Evolutionary conservation across 1,140 invertebrate species (phyloP), one percentile per base, ranked within the genome.

Genomic region (Drosophila willistoni): DNA sequence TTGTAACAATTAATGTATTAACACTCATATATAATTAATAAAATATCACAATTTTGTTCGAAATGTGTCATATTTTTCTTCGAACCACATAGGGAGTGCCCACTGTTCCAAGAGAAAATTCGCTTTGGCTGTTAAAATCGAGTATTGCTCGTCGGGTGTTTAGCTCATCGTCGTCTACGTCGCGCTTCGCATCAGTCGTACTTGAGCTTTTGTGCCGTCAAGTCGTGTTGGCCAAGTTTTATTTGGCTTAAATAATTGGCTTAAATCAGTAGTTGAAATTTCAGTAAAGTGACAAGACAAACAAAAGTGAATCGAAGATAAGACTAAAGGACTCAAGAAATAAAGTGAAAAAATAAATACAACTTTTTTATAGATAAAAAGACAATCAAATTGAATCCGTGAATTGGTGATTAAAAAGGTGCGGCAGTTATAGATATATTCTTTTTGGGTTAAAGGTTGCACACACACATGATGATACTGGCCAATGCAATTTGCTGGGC

Each of bases 181-280:
- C n/a, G n/a, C n/a, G 13, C 64, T 39, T 39, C 14, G 55, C 66
- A 22, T 89, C 77, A 84, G 73, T 87, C 71, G 77, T 80, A 69
- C 71, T 59, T 68, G 33, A 87, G 83, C 80, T 89, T 77, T 89
- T 71, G 77, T 71, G 83, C 64, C 79, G 83, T 81, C 56, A 68
- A 87, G 83, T 87, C 82, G 78, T 81, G 62, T 51, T 36, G n/a
- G 79, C 74, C 68, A 59, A 74, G 17, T 57, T 34, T 54, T 57
- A 54, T 65, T 76, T 29, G n/a, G 78, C 66, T 29, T 42, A 14
- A 73, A 71, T 76, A 80, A 87, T 89, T 87, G 84, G 83, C 80
- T 71, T 65, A 64, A 73, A 44, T 12, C 59, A 70, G 51, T 63
- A 76, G 79, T 86, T 69, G 13, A 73, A 79, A 79, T 83, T 86